Conservation (phyloP, 2,888 invertebrate genomes). For the Dryomyza anilis region DNA sequence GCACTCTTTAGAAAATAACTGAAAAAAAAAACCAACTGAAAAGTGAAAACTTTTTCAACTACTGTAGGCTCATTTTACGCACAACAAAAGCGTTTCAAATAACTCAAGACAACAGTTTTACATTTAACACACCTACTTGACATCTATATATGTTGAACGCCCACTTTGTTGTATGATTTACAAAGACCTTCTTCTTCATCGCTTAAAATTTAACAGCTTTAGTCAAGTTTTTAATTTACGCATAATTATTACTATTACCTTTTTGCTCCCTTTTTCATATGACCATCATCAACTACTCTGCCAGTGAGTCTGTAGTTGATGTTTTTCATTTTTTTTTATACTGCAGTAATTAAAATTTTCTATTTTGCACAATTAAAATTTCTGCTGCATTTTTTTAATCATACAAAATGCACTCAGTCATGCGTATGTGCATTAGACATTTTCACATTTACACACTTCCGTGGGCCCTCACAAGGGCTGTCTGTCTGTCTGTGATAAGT, state of each 20-base stretch:
- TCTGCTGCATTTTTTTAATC: slow-evolving; percentile 20
- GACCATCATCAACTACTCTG: no score
- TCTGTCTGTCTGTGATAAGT: background rate
- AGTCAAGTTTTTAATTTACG: slow-evolving; percentile 24
- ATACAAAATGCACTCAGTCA: background rate
- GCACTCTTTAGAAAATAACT: no score
- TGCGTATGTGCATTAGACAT: background rate
- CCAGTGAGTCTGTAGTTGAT: no score
- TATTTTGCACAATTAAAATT: slow-evolving; percentile 10
- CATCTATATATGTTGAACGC: no score
- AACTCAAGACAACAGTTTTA: no score
- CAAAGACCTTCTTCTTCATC: background rate
- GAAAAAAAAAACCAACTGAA: background rate
- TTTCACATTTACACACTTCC: background rate
- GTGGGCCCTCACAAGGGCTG: background rate
- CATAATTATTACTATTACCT: slow-evolving; percentile 10
- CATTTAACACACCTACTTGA: no score
- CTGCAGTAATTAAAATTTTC: slow-evolving; percentile 18
- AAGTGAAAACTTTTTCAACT: background rate
- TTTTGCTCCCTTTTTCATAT: no score
- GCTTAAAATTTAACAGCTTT: background rate
- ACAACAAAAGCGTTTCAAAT: no score
- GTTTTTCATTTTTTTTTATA: slow-evolving; percentile 1
- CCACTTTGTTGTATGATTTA: background rate
- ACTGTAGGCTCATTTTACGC: no score